Conservation (phyloP, 1,140 invertebrate genomes). For the Myzus persicae region DNA sequence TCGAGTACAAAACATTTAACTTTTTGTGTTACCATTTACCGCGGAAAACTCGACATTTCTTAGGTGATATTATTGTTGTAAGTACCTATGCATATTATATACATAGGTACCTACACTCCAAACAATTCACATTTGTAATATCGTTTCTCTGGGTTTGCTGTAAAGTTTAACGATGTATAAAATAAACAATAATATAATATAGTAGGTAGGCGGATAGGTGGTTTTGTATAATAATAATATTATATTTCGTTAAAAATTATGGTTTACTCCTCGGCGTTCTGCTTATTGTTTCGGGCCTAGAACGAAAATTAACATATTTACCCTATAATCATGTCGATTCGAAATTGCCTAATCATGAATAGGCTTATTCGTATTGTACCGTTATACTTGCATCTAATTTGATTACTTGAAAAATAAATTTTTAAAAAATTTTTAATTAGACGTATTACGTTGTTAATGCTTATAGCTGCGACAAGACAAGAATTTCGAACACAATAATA, state of each 20-base stretch:
- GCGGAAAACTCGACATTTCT: background rate
- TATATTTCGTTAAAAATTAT: background rate
- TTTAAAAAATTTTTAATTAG: background rate
- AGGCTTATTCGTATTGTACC: background rate
- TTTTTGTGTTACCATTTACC: background rate
- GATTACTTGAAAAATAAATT: background rate
- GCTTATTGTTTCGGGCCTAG: background rate
- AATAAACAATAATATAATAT: background rate
- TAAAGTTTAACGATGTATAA: background rate
- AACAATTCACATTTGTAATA: background rate
- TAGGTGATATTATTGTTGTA: background rate
- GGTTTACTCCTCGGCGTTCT: background rate
- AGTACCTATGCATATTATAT: too few relatives aligned
- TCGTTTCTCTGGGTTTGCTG: background rate
- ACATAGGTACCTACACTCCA: background rate
- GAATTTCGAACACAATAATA: background rate
- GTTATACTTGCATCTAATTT: background rate
- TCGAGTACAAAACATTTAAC: background rate
- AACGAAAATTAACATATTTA: constrained; percentile 16
- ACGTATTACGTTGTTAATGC: background rate
- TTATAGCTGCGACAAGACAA: background rate
- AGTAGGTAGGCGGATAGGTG: background rate
- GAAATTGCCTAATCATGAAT: background rate
- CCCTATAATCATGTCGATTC: background rate
- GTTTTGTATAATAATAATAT: background rate